These are phyloP conservation scores for Capitulum mitella DNA, from an alignment of 2,888 invertebrate species.

Conservation along the genomic window DNA sequence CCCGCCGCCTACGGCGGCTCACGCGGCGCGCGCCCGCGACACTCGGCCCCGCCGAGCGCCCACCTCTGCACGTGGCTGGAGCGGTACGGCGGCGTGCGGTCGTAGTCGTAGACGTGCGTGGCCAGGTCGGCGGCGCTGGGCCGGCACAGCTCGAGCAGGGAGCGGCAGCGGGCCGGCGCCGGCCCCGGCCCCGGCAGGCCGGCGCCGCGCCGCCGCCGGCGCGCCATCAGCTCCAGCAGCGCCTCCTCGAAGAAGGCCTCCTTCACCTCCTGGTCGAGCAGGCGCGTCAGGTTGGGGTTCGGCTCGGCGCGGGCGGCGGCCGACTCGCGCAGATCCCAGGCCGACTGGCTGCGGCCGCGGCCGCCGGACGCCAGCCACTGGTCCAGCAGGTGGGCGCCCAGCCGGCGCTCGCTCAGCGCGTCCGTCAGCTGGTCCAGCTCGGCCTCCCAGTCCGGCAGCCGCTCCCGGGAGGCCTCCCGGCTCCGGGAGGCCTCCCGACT, in stretches of 20 bases:
- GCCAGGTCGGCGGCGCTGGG: background rate
- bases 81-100: background rate
- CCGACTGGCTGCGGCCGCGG: background rate
- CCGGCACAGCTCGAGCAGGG: background rate
- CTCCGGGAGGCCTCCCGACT: background rate
- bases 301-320: background rate
- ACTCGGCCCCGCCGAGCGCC: too few relatives aligned
- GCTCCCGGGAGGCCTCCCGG: too few relatives aligned
- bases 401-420: background rate
- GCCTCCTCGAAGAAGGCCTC: constrained; percentile 11
- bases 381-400: background rate
- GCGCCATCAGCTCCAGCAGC: background rate
- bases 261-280: constrained; percentile 8
- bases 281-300: constrained; percentile 2
- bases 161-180: background rate
- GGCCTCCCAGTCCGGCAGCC: background rate
- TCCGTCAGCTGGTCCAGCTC: background rate
- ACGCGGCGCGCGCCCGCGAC: too few relatives aligned
- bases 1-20: too few relatives aligned
- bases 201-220: background rate
- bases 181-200: background rate
- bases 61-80: background rate
- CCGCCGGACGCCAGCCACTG: background rate
- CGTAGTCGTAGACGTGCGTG: background rate
- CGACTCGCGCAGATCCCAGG: background rate